Percentiles rank a stretch among this genome's conserved stretches.
These are phyloP conservation scores for Catharus ustulatus DNA, from an alignment of 2,797 vertebrate genomes.

Conservation along the genomic window DNA sequence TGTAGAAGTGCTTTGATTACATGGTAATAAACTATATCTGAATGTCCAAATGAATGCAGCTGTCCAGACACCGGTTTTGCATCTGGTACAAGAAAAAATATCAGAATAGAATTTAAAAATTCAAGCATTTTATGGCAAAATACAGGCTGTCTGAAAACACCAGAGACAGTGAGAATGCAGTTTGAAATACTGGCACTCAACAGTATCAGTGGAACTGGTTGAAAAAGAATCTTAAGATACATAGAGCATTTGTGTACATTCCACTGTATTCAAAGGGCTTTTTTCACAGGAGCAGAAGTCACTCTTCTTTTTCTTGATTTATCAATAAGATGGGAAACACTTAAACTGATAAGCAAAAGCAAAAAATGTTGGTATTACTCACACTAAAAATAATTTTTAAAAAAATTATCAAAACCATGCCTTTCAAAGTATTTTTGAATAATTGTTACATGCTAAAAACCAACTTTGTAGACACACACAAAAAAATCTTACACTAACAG, in stretches of 20 bases:
- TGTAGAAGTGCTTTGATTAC: not conserved
- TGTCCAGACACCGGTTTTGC: not conserved
- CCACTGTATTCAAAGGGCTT: not conserved
- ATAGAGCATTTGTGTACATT: not conserved
- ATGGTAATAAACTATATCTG: not conserved
- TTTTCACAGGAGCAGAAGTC: not conserved
- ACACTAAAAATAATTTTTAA: accelerated
- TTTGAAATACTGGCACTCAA: not conserved
- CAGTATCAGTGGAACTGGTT: not conserved
- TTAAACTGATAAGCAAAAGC: not conserved
- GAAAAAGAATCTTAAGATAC: not conserved
- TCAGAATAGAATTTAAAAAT: not conserved
- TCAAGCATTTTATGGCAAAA: not conserved
- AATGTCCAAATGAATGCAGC: not conserved
- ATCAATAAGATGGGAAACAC: not conserved
- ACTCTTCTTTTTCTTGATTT: not conserved
- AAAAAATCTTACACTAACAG: not conserved
- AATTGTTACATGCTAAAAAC: not conserved
- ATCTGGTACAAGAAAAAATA: not conserved
- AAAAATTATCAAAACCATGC: not conserved
- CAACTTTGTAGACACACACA: not conserved
- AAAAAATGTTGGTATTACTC: not conserved
- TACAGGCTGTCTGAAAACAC: not conserved
- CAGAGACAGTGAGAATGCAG: not conserved
- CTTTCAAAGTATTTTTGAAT: not conserved